Evolutionary conservation across 2,113 vertebrate genomes (phyloP).

Genomic region (Lasiurus borealis): DNA sequence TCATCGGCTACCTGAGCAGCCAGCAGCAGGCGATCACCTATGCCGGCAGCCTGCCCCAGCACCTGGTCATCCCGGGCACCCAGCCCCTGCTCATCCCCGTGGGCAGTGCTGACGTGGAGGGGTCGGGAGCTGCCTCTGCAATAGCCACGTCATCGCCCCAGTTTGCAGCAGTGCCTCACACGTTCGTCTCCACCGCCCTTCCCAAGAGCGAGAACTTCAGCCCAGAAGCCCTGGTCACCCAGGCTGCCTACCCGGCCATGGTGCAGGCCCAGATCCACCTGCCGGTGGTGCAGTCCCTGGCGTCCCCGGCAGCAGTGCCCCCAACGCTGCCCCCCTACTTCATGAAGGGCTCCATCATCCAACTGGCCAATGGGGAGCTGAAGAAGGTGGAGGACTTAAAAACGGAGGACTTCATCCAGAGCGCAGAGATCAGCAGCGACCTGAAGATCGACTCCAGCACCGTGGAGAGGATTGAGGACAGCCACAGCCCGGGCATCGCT

Average conservation of each 20-base stretch:
- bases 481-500: constrained; percentile 93
- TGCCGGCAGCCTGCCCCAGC: constrained; percentile 93
- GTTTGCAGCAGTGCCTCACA: constrained; percentile 94
- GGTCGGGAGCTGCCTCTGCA: constrained; percentile 87
- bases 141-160: constrained; percentile 92
- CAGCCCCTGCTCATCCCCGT: constrained; percentile 97
- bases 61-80: constrained; percentile 95
- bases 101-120: constrained; percentile 88
- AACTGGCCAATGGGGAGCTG: constrained; percentile 97
- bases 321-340: constrained; percentile 96
- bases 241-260: constrained; percentile 91
- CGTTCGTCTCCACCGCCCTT: constrained; percentile 91
- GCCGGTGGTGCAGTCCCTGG: constrained; percentile 90
- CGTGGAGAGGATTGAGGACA: constrained; percentile 96
- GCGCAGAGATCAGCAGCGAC: constrained; percentile 97
- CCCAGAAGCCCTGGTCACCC: constrained; percentile 87
- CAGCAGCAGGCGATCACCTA: constrained; percentile 93
- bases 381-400: constrained; percentile 99
- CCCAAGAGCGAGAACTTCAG: constrained; percentile 92
- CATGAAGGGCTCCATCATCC: constrained; percentile 98
- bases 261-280: constrained; percentile 97
- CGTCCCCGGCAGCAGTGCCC: constrained; percentile 84
- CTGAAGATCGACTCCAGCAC: constrained; percentile 99
- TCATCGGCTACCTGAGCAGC: constrained; percentile 95
- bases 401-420: constrained; percentile 99